Evolutionary conservation across 2,113 vertebrate species (phyloP).

Genomic region (Bagarius yarrelli): DNA sequence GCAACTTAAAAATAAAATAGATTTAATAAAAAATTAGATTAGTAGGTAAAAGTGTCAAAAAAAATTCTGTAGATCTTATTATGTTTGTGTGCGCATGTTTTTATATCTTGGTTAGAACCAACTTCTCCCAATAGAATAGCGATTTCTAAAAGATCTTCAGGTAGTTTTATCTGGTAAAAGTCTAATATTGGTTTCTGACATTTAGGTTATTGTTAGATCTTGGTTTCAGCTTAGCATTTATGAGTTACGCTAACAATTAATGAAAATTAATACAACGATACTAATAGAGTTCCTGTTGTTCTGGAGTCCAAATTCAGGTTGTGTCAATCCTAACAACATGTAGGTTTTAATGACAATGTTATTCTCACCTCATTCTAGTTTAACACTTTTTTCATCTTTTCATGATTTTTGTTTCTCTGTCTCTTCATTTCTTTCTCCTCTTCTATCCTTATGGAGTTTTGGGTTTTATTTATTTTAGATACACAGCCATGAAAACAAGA

Average conservation of each 20-base stretch:
- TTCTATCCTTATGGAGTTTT: not conserved
- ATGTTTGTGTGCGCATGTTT: not conserved
- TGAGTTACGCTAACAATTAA: not conserved
- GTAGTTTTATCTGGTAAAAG: not conserved
- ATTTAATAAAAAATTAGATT: too few species aligned
- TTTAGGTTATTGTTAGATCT: not conserved
- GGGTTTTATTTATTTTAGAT: constrained; percentile 62
- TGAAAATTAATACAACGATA: not conserved
- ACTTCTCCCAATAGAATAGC: too few species aligned
- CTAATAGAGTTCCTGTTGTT: not conserved
- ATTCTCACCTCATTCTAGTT: too few species aligned
- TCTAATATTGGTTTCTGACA: not conserved
- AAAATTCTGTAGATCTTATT: too few species aligned
- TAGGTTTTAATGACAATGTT: too few species aligned
- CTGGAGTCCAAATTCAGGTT: not conserved
- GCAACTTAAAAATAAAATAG: too few species aligned
- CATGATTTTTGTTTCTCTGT: not conserved
- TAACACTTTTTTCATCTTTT: not conserved
- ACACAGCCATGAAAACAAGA: constrained; percentile 91
- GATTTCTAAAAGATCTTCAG: not conserved
- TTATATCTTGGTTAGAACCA: not conserved
- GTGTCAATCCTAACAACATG: not conserved
- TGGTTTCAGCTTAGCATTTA: not conserved
- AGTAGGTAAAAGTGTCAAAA: too few species aligned
- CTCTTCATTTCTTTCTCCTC: not conserved